phyloP scores from a whole-genome alignment of 92 coral and sea anemone genomes.

The Phenganax subtilis region DNA sequence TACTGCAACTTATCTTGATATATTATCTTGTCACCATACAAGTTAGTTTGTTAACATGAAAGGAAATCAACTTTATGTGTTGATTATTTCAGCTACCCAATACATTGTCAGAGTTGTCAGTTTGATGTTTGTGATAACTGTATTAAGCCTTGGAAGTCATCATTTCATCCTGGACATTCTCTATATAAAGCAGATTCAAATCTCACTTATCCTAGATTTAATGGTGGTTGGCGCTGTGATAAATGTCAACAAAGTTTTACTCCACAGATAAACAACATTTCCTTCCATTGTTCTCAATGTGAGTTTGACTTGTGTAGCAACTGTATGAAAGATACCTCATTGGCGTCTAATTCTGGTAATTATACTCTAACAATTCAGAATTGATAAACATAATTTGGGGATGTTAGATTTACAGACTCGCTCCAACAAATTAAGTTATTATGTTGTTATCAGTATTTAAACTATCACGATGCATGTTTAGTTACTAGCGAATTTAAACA shows the following conservation, averaged over 20 bases:
- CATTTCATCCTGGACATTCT: slow-evolving; percentile 59
- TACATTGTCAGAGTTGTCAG: slow-evolving; percentile 66
- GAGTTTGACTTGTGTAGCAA: slow-evolving; percentile 71
- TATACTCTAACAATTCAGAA: too few species aligned
- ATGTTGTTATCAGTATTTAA: too few species aligned
- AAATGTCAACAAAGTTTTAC: slow-evolving; percentile 56
- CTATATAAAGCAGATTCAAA: slow-evolving; percentile 70
- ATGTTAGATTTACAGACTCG: too few species aligned
- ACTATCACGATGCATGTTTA: too few species aligned
- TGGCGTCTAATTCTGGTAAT: slow-evolving; percentile 9
- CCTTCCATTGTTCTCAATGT: slow-evolving; percentile 82
- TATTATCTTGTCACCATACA: too few species aligned
- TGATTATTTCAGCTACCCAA: slow-evolving; percentile 55
- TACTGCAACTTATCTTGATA: background rate
- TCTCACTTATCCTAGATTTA: slow-evolving; percentile 56
- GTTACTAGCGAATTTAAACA: too few species aligned
- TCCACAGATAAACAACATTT: slow-evolving; percentile 49
- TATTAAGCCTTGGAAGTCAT: slow-evolving; percentile 52
- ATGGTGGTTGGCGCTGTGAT: slow-evolving; percentile 94
- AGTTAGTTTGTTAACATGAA: too few species aligned
- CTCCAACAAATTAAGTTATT: too few species aligned
- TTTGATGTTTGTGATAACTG: slow-evolving; percentile 82
- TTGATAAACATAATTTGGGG: too few species aligned
- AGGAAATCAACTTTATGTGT: background rate
- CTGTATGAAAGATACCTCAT: slow-evolving; percentile 54